These are phyloP conservation scores for Drosophila kuntzei DNA, from an alignment of 2,888 invertebrate genomes.

Conservation along the genomic window DNA sequence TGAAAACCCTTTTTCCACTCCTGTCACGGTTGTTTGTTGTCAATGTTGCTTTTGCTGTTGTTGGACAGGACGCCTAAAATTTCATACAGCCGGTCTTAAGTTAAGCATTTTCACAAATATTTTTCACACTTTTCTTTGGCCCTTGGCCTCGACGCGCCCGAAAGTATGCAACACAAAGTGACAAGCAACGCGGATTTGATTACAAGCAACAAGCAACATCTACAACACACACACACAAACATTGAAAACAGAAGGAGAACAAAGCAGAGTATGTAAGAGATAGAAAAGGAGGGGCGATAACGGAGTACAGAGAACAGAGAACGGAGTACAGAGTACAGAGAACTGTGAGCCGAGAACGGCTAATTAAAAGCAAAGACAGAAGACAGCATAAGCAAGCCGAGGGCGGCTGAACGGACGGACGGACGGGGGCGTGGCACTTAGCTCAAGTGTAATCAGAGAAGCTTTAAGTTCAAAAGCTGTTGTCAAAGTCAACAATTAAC, in stretches of 20 bases:
- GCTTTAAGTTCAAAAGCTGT: constrained; percentile 48
- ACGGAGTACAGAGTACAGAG: constrained; percentile 7
- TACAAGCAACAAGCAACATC: constrained; percentile 52
- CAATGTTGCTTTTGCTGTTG: constrained; percentile 11
- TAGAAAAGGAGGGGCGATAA: constrained; percentile 15
- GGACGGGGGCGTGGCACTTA: constrained; percentile 43
- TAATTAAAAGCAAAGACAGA: constrained; percentile 76
- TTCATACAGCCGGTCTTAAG: constrained; percentile 42
- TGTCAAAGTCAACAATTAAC: constrained; percentile 23
- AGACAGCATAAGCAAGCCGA: constrained; percentile 35
- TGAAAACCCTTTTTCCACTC: constrained; percentile 64
- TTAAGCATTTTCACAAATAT: constrained; percentile 75
- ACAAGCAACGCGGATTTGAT: constrained; percentile 74
- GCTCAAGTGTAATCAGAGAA: constrained; percentile 67
- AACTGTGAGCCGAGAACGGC: constrained; percentile 30
- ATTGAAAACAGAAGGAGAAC: constrained; percentile 5
- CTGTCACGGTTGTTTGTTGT: constrained; percentile 10
- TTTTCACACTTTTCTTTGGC: constrained; percentile 62
- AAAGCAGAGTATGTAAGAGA: constrained; percentile 4
- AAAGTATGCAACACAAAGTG: constrained; percentile 71
- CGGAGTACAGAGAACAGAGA: constrained; percentile 4
- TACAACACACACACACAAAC: constrained; percentile 15
- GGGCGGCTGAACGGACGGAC: neutral
- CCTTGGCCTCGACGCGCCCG: constrained; percentile 28
- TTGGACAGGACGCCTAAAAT: constrained; percentile 35